Percentiles rank a stretch among this genome's conserved stretches.
These are phyloP conservation scores for Eupleurogrammus muticus DNA, from an alignment of 2,797 vertebrate species.

Conservation along the genomic window DNA sequence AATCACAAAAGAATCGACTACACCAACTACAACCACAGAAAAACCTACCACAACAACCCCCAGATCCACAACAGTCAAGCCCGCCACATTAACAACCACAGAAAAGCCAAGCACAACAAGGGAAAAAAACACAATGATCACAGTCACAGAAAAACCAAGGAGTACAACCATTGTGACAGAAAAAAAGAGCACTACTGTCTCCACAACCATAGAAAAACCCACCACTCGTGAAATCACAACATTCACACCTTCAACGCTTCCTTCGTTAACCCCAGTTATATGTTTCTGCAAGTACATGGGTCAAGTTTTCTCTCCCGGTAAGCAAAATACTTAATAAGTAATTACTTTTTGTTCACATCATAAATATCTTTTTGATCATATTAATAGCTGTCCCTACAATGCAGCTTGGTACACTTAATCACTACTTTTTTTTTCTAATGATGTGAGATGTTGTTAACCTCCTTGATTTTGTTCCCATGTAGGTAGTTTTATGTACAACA, in stretches of 20 bases:
- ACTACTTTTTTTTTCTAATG: not conserved
- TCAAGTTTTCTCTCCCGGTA: slow-evolving; percentile 60
- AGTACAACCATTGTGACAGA: not conserved
- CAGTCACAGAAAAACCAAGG: not conserved
- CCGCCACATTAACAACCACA: not conserved
- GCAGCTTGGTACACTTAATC: not conserved
- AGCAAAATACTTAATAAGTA: slow-evolving; percentile 3
- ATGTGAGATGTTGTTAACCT: not conserved
- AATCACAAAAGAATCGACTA: too few relatives aligned
- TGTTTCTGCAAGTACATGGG: slow-evolving; percentile 69
- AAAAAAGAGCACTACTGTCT: not conserved
- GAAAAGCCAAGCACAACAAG: slow-evolving; percentile 18
- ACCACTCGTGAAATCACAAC: not conserved
- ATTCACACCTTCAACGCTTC: not conserved
- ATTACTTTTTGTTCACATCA: not conserved
- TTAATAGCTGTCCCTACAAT: not conserved
- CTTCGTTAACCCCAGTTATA: slow-evolving; percentile 6
- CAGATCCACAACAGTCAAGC: slow-evolving; percentile 2
- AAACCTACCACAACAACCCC: not conserved
- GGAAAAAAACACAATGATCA: not conserved
- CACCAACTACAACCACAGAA: too few relatives aligned
- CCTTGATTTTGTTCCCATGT: not conserved
- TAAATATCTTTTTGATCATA: not conserved
- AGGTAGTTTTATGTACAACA: slow-evolving; percentile 82
- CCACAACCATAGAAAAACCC: not conserved